Conservation (phyloP, 2,113 vertebrate genomes). For the Muscicapa adusta region DNA sequence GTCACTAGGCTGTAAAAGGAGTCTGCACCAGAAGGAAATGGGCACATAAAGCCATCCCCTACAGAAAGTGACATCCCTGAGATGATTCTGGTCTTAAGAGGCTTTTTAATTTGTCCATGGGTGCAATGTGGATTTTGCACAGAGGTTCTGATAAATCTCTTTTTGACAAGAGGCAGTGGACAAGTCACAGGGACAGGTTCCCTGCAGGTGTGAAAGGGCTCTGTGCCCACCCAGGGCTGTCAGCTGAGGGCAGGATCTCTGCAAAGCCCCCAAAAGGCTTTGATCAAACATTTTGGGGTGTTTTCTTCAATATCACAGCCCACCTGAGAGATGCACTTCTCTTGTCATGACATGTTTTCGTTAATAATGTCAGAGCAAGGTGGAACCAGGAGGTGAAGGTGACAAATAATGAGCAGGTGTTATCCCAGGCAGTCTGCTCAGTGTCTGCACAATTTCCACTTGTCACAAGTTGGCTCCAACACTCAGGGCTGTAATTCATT, state of each 20-base stretch:
- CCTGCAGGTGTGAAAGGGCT: background rate
- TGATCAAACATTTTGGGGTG: background rate
- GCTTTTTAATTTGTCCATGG: background rate
- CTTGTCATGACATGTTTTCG: rapidly evolving
- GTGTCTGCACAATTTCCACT: conserved; percentile 20
- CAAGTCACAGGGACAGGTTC: rapidly evolving
- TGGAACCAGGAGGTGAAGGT: background rate
- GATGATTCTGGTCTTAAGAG: background rate
- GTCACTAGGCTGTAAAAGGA: background rate
- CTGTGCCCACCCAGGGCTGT: background rate
- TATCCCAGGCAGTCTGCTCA: background rate
- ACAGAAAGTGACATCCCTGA: background rate
- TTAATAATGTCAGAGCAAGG: background rate
- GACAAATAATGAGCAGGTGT: background rate
- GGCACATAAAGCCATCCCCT: background rate
- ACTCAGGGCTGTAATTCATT: background rate
- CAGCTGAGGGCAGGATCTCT: background rate
- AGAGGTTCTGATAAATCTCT: background rate
- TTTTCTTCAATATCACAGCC: background rate
- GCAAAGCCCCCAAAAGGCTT: background rate
- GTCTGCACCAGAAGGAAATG: background rate
- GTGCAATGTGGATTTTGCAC: background rate
- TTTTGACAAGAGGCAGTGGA: background rate
- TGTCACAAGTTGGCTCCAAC: background rate
- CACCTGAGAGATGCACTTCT: background rate